phyloP scores from a whole-genome alignment of 2,797 vertebrate genomes.

The Vipera ursinii region DNA sequence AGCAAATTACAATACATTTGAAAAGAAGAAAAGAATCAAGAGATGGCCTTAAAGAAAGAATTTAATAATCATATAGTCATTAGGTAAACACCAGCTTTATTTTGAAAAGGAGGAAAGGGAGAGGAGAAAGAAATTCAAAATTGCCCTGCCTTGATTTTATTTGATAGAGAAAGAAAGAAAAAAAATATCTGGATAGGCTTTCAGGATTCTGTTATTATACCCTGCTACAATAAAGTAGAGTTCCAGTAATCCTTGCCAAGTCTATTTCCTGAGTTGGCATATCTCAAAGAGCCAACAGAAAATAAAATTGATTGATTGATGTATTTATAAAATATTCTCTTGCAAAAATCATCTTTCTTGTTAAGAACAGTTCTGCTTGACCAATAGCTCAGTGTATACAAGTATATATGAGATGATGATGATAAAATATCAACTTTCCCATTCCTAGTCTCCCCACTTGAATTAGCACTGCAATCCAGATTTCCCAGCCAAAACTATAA shows the following conservation, averaged over 20 bases:
- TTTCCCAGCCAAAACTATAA: not conserved
- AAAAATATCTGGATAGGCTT: not conserved
- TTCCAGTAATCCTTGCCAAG: not conserved
- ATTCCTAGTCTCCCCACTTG: not conserved
- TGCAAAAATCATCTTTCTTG: not conserved
- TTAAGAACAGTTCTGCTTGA: not conserved
- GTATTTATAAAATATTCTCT: not conserved
- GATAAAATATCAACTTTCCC: not conserved
- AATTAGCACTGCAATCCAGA: not conserved
- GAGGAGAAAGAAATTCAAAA: not conserved
- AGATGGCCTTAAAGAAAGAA: not conserved
- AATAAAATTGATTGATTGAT: not conserved
- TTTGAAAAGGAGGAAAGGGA: not conserved
- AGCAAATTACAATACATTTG: not conserved
- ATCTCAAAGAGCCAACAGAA: not conserved
- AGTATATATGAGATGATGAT: not conserved
- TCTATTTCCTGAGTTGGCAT: not conserved
- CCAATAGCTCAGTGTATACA: not conserved
- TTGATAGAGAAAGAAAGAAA: not conserved
- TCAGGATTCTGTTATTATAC: not conserved
- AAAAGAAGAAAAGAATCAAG: not conserved
- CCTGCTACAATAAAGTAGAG: not conserved
- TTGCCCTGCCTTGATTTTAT: not conserved
- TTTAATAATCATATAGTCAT: not conserved
- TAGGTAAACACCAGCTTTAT: not conserved